Evolutionary conservation across 2,797 vertebrate species (phyloP).

Genomic region (Eospalax fontanierii): DNA sequence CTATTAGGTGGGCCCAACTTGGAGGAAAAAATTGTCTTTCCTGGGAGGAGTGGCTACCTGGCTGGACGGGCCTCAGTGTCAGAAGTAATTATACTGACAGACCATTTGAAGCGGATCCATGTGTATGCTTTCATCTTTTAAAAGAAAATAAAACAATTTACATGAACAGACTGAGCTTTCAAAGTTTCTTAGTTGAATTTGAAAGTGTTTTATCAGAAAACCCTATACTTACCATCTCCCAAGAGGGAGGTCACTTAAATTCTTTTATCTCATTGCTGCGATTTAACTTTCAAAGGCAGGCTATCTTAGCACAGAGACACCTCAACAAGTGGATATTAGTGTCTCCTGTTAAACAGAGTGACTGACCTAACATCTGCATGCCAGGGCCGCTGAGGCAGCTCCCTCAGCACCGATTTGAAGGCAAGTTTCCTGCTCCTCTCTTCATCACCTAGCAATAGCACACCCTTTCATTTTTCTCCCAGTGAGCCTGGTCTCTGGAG

Average conservation of each 20-base stretch:
- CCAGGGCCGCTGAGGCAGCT: no score
- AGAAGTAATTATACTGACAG: neutral
- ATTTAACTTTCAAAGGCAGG: constrained; percentile 49
- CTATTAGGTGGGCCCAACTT: neutral
- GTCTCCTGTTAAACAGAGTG: constrained; percentile 7
- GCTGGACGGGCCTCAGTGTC: neutral
- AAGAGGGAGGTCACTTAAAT: constrained; percentile 19
- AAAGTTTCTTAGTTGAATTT: constrained; percentile 27
- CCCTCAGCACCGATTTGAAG: no score
- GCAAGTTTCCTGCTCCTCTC: neutral
- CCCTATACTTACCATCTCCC: neutral
- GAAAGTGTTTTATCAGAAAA: constrained; percentile 60
- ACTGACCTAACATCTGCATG: neutral
- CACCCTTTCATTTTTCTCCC: constrained; percentile 63
- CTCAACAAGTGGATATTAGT: neutral
- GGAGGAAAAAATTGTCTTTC: neutral
- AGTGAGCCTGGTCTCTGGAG: constrained; percentile 68
- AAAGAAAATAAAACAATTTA: neutral
- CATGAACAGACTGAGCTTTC: neutral
- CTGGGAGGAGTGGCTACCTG: neutral
- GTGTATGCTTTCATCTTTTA: neutral
- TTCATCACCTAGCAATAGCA: neutral
- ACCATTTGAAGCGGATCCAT: neutral
- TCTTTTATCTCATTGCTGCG: neutral
- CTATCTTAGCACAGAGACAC: neutral